Conservation (phyloP, 2,113 vertebrate genomes). For the Platanista minor region DNA sequence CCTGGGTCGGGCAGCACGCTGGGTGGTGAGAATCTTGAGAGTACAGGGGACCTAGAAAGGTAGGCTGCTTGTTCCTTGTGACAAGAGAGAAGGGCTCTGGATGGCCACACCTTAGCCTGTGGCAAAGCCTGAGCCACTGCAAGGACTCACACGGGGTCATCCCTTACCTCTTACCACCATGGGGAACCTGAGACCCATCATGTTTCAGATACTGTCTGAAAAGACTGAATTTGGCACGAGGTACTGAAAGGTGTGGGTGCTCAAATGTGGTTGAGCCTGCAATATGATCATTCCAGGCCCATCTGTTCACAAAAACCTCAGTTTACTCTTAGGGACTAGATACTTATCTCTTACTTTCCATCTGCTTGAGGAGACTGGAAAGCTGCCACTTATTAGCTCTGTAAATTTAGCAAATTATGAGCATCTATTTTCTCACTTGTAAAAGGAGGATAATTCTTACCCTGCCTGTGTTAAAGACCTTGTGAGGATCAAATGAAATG, state of each 20-base stretch:
- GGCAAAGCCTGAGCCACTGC: not conserved
- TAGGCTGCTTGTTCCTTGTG: not conserved
- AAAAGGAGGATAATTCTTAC: not conserved
- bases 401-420: not conserved
- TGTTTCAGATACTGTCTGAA: not conserved
- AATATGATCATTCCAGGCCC: not conserved
- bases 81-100: too few relatives aligned
- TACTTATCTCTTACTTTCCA: not conserved
- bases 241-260: not conserved
- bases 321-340: not conserved
- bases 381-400: not conserved
- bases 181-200: not conserved
- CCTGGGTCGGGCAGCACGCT: not conserved
- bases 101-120: not conserved
- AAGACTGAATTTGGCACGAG: not conserved
- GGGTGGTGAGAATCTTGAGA: not conserved
- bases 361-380: not conserved
- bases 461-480: not conserved
- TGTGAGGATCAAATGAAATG: not conserved
- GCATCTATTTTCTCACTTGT: not conserved
- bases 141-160: not conserved
- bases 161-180: not conserved
- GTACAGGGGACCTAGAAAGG: not conserved
- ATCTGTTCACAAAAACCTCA: not conserved
- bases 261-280: not conserved